phyloP scores from a whole-genome alignment of 1,140 invertebrate species.

The Pollicipes pollicipes region DNA sequence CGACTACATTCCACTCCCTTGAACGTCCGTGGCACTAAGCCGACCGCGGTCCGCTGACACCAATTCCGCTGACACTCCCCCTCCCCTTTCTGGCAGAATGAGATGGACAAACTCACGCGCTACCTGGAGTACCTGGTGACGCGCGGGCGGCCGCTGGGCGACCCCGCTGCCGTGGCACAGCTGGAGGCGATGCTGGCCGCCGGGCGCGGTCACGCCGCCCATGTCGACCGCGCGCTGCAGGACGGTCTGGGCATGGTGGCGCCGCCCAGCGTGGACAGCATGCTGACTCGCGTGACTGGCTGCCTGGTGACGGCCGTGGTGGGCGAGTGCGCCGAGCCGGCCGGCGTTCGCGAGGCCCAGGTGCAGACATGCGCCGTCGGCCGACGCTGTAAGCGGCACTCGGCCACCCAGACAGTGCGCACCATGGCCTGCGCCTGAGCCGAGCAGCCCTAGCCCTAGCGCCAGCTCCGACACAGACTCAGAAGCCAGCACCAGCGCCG shows the following conservation, averaged over 20 bases:
- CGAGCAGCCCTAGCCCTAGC: background rate
- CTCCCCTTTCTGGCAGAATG: background rate
- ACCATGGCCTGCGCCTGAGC: slow-evolving; percentile 2
- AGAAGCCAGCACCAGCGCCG: background rate
- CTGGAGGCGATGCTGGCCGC: background rate
- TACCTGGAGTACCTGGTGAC: background rate
- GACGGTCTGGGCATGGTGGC: background rate
- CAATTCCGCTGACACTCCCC: background rate
- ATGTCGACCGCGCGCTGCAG: background rate
- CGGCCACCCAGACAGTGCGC: slow-evolving; percentile 1
- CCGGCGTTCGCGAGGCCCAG: background rate
- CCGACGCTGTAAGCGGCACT: background rate
- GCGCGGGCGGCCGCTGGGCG: background rate
- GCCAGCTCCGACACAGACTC: background rate
- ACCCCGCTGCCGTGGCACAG: background rate
- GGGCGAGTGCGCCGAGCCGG: too few species aligned
- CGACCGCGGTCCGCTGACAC: too few species aligned
- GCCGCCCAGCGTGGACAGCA: background rate
- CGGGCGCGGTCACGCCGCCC: background rate
- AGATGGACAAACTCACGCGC: background rate
- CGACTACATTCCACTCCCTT: too few species aligned
- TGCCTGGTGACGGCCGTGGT: background rate
- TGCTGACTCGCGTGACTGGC: background rate
- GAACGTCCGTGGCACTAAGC: too few species aligned
- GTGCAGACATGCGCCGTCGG: slow-evolving; percentile 5